A percentile compares a stretch with the other conserved stretches of the same genome.
These are phyloP conservation scores for Pelodytes ibericus DNA, from an alignment of 2,797 vertebrate species.

Conservation along the genomic window DNA sequence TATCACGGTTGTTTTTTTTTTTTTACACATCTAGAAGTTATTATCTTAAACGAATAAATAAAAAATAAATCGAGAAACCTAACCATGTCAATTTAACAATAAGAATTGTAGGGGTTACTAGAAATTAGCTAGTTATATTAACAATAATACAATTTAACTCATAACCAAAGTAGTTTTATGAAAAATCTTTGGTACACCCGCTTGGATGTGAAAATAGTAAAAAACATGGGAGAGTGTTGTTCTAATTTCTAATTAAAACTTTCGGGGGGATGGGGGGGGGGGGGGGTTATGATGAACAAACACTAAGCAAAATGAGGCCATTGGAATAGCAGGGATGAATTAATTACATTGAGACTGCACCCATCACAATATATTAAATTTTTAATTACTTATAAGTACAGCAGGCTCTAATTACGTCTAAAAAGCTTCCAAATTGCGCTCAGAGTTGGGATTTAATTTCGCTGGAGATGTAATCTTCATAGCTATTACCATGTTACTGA, in stretches of 20 bases:
- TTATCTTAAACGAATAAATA: too few relatives aligned
- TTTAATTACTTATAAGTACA: background rate
- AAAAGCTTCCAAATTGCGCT: background rate
- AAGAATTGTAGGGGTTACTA: too few relatives aligned
- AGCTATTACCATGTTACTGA: background rate
- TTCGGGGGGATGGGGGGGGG: background rate
- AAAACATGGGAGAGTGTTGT: background rate
- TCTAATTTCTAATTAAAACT: constrained; percentile 1
- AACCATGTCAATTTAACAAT: too few relatives aligned
- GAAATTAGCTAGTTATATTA: too few relatives aligned
- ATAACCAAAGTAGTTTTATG: background rate
- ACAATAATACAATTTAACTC: background rate
- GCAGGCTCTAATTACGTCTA: background rate
- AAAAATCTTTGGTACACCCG: background rate
- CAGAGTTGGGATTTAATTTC: background rate
- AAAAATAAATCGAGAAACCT: too few relatives aligned
- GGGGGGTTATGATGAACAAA: too few relatives aligned
- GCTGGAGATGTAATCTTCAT: background rate
- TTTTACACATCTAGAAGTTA: too few relatives aligned
- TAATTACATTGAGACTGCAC: constrained; percentile 9
- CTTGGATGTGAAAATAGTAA: background rate
- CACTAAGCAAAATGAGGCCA: background rate
- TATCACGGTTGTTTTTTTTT: too few relatives aligned
- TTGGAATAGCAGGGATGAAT: background rate
- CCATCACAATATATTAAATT: constrained; percentile 2